Evolutionary conservation across 2,888 invertebrate species (phyloP).

Genomic region (Orthosia gothica): DNA sequence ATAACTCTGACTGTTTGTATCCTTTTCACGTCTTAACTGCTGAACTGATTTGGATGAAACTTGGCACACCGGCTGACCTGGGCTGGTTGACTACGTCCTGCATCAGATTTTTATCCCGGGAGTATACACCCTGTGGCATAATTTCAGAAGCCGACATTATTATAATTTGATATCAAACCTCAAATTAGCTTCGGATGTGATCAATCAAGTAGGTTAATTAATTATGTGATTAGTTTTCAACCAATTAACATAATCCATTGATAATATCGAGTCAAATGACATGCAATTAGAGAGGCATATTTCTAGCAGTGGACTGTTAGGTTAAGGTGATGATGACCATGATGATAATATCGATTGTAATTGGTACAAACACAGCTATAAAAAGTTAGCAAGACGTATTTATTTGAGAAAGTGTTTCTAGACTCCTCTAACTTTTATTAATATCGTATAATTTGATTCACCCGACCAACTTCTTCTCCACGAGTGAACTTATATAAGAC

Average conservation of each 20-base stretch:
- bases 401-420: background rate
- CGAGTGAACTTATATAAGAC: no score
- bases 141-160: no score
- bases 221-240: background rate
- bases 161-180: background rate
- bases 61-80: background rate
- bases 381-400: background rate
- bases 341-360: background rate
- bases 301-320: no score
- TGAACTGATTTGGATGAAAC: no score
- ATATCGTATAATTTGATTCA: slow-evolving; percentile 5
- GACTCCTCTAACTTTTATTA: no score
- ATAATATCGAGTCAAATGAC: background rate
- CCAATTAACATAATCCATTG: background rate
- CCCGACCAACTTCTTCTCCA: slow-evolving; percentile 15
- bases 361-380: background rate
- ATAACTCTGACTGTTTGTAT: no score
- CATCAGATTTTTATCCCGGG: no score
- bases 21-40: no score
- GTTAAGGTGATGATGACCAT: no score
- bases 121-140: no score
- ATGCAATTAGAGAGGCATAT: no score
- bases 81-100: background rate
- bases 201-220: background rate
- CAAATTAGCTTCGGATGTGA: background rate